Evolutionary conservation across 2,797 vertebrate species (phyloP).

Genomic region (Smutsia gigantea): DNA sequence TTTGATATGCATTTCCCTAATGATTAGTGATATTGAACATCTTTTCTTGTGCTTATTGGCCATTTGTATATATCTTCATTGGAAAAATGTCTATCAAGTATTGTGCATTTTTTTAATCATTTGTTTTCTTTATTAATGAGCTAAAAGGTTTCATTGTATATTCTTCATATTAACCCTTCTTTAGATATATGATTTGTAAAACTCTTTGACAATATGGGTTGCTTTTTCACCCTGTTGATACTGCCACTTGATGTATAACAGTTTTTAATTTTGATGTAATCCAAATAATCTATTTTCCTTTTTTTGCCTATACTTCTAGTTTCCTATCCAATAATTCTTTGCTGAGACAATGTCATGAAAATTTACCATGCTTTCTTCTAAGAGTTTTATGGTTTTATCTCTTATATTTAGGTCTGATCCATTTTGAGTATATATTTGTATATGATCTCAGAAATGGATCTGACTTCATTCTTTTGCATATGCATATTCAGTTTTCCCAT

Average conservation of each 20-base stretch:
- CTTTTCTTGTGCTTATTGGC: background rate
- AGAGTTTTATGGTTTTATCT: background rate
- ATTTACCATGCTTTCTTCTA: background rate
- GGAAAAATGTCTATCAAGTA: background rate
- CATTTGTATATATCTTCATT: background rate
- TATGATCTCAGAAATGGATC: background rate
- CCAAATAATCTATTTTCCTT: background rate
- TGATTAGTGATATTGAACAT: background rate
- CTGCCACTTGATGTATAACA: background rate
- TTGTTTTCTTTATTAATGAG: background rate
- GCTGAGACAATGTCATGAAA: background rate
- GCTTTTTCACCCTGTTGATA: background rate
- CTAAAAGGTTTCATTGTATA: background rate
- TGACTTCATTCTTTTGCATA: background rate
- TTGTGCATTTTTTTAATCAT: background rate
- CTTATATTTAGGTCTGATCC: background rate
- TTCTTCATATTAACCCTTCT: background rate
- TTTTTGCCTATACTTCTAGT: background rate
- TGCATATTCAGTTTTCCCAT: background rate
- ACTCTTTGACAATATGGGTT: background rate
- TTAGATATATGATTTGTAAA: background rate
- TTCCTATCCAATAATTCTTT: background rate
- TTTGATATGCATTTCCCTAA: background rate
- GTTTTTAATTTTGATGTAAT: background rate
- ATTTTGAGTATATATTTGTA: background rate